phyloP scores from a whole-genome alignment of 2,113 vertebrate species.

The Silurus glanis region DNA sequence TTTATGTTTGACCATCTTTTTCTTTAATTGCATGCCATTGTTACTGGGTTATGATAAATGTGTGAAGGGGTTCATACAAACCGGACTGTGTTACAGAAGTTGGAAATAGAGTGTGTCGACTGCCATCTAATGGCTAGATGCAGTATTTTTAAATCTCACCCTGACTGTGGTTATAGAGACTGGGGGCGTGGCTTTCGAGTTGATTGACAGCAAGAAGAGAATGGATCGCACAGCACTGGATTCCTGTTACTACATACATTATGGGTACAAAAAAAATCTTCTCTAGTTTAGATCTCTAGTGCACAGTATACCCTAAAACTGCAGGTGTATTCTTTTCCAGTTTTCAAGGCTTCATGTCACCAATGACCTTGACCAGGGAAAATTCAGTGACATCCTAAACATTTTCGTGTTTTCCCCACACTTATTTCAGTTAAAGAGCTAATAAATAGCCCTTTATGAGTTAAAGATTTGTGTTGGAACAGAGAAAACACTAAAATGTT shows the following conservation, averaged over 20 bases:
- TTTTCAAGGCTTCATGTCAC: not conserved
- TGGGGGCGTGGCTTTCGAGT: not conserved
- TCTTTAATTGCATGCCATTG: not conserved
- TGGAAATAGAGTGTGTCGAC: not conserved
- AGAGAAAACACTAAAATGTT: not conserved
- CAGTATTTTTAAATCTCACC: not conserved
- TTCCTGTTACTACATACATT: not conserved
- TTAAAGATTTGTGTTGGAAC: not conserved
- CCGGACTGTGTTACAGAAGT: not conserved
- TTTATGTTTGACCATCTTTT: too few species aligned
- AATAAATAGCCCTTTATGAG: not conserved
- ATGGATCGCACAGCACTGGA: too few species aligned
- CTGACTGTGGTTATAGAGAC: not conserved
- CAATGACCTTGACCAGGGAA: not conserved
- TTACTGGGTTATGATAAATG: not conserved
- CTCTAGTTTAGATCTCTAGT: too few species aligned
- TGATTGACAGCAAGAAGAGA: not conserved
- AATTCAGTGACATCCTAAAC: not conserved
- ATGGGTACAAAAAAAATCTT: too few species aligned
- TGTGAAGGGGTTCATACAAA: not conserved
- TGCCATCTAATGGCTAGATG: constrained; percentile 1
- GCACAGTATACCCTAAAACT: too few species aligned
- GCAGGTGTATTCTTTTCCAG: not conserved
- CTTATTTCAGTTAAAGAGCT: not conserved
- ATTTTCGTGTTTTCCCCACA: not conserved